A percentile compares a stretch with the other conserved stretches of the same genome.
Evolutionary conservation across 2,888 invertebrate species (phyloP).

Genomic region (Lamellibrachia columna): DNA sequence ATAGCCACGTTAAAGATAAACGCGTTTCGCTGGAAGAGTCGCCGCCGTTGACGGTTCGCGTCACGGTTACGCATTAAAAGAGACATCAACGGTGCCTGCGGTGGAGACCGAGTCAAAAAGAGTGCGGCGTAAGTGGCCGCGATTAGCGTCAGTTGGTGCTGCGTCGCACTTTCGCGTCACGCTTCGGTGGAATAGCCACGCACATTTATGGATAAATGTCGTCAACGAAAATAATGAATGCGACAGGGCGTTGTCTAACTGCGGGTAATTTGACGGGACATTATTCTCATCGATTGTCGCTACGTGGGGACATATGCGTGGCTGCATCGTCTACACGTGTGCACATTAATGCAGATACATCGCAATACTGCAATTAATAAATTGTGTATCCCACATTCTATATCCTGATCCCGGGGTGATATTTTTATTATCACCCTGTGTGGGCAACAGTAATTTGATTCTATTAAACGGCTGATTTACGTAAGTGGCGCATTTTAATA

Average conservation of each 20-base stretch:
- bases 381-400: too few species aligned
- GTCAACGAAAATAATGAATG: neutral
- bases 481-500: too few species aligned
- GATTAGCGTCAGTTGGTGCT: neutral
- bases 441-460: too few species aligned
- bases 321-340: neutral
- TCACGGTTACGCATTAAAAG: constrained; percentile 6
- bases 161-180: neutral
- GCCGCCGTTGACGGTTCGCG: neutral
- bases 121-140: neutral
- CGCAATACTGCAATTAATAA: neutral
- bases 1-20: neutral
- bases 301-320: neutral
- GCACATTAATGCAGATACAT: neutral
- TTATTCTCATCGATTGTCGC: neutral
- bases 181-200: neutral
- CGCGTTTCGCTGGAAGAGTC: neutral
- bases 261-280: neutral
- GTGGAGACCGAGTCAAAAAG: neutral
- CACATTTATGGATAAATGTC: neutral
- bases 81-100: constrained; percentile 9
- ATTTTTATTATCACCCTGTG: too few species aligned
- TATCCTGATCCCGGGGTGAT: too few species aligned
- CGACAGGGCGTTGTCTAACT: constrained; percentile 1
- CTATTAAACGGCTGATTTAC: too few species aligned